Evolutionary conservation across 2,113 vertebrate species (phyloP).

Genomic region (Epinephelus moara): DNA sequence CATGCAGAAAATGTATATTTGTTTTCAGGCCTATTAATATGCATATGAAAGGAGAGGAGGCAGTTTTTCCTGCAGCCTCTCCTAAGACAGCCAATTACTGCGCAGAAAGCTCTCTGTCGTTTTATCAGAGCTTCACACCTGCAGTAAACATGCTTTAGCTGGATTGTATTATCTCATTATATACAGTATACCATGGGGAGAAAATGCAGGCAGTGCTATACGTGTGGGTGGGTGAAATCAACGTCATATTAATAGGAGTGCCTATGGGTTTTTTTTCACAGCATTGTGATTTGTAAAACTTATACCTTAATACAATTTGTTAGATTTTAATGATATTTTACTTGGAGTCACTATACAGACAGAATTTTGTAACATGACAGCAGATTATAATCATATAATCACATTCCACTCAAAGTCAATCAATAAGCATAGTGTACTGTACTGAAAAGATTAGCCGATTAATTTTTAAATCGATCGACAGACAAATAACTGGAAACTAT

Average conservation of each 20-base stretch:
- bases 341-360: background rate
- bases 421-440: background rate
- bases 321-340: background rate
- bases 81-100: slow-evolving; percentile 54
- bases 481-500: background rate
- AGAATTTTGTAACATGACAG: background rate
- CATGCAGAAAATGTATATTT: slow-evolving; percentile 36
- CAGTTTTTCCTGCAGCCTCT: slow-evolving; percentile 40
- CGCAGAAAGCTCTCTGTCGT: slow-evolving; percentile 45
- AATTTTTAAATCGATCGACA: too few species aligned
- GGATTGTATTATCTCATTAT: slow-evolving; percentile 48
- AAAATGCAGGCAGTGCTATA: slow-evolving; percentile 13
- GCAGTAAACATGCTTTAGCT: slow-evolving; percentile 58
- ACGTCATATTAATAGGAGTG: background rate
- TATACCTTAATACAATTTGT: background rate
- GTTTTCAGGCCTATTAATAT: slow-evolving; percentile 50
- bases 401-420: background rate
- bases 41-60: slow-evolving; percentile 39
- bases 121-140: slow-evolving; percentile 69
- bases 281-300: background rate
- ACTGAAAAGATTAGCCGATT: background rate
- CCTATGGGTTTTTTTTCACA: too few species aligned
- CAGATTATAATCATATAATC: too few species aligned
- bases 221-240: slow-evolving; percentile 9
- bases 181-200: slow-evolving; percentile 3